Conservation (phyloP, 1,140 invertebrate genomes). For the Zaprionus capensis region DNA sequence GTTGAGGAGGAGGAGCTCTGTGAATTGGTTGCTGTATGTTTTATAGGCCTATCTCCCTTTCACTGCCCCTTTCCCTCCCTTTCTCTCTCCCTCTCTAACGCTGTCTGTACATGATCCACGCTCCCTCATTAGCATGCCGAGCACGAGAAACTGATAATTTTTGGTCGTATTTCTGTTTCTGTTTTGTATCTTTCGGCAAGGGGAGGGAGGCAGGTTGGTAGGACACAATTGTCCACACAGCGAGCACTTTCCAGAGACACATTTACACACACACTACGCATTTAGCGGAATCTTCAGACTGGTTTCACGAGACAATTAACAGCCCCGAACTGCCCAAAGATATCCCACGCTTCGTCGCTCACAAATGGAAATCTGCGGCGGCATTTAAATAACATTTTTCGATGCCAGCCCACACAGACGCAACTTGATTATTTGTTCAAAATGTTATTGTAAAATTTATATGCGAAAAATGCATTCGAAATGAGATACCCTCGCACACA, state of each 20-base stretch:
- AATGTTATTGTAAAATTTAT: constrained; percentile 74
- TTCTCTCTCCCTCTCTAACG: neutral
- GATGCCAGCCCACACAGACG: constrained; percentile 65
- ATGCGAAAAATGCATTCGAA: constrained; percentile 78
- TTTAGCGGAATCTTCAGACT: constrained; percentile 18
- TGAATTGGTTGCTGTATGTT: constrained; percentile 69
- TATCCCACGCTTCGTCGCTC: constrained; percentile 67
- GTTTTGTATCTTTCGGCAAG: constrained; percentile 20
- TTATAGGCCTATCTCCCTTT: constrained; percentile 50
- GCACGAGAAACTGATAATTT: constrained; percentile 71
- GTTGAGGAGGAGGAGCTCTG: constrained; percentile 26
- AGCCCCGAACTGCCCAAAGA: constrained; percentile 29
- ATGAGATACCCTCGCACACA: constrained; percentile 43
- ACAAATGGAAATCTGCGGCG: constrained; percentile 60
- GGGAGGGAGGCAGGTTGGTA: neutral
- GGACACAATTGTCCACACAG: constrained; percentile 71
- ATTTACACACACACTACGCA: constrained; percentile 49
- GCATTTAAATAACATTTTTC: constrained; percentile 74
- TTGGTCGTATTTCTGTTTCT: constrained; percentile 11
- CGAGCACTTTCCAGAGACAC: constrained; percentile 46
- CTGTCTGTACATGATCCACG: neutral
- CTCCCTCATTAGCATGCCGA: constrained; percentile 71
- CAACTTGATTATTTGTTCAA: constrained; percentile 68
- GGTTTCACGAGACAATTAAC: constrained; percentile 43
- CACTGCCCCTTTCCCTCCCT: neutral